phyloP scores from a whole-genome alignment of 2,797 vertebrate genomes.

The Enteromius thamalakanensis region DNA sequence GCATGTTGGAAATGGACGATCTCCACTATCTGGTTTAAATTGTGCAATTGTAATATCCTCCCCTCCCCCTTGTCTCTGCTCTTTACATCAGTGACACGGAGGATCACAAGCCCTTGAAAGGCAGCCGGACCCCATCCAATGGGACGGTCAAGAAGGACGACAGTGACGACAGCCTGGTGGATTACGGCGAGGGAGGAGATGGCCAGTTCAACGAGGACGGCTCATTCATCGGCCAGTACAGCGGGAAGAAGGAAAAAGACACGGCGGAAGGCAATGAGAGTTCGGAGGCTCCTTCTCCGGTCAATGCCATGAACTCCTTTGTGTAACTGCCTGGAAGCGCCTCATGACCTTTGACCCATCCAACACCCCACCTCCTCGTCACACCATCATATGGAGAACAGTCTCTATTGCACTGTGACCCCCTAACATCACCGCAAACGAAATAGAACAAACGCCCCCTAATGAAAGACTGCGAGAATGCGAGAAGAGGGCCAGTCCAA shows the following conservation, averaged over 20 bases:
- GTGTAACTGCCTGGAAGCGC: constrained; percentile 79
- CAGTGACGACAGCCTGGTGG: constrained; percentile 96
- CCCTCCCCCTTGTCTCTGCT: constrained; percentile 9
- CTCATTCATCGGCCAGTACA: constrained; percentile 98
- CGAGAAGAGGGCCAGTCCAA: constrained; percentile 63
- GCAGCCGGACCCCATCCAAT: constrained; percentile 95
- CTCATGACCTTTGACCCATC: constrained; percentile 57
- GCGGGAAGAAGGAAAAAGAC: constrained; percentile 98
- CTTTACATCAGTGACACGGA: constrained; percentile 87
- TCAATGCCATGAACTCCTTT: constrained; percentile 99
- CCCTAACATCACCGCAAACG: constrained; percentile 49
- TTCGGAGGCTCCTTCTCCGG: constrained; percentile 96
- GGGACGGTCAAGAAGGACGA: constrained; percentile 97
- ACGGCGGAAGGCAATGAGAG: constrained; percentile 97
- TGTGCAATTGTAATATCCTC: constrained; percentile 25
- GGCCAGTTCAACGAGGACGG: constrained; percentile 98
- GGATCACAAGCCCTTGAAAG: constrained; percentile 97
- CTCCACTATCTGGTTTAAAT: constrained; percentile 6
- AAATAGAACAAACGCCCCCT: constrained; percentile 26
- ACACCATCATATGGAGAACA: constrained; percentile 67
- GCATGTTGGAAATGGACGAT: constrained; percentile 37
- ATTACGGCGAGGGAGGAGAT: constrained; percentile 98
- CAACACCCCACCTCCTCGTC: constrained; percentile 59
- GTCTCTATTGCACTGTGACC: constrained; percentile 64
- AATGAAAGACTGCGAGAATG: not conserved